phyloP scores from a whole-genome alignment of 2,797 vertebrate species.

The Tenualosa thibaudeaui region DNA sequence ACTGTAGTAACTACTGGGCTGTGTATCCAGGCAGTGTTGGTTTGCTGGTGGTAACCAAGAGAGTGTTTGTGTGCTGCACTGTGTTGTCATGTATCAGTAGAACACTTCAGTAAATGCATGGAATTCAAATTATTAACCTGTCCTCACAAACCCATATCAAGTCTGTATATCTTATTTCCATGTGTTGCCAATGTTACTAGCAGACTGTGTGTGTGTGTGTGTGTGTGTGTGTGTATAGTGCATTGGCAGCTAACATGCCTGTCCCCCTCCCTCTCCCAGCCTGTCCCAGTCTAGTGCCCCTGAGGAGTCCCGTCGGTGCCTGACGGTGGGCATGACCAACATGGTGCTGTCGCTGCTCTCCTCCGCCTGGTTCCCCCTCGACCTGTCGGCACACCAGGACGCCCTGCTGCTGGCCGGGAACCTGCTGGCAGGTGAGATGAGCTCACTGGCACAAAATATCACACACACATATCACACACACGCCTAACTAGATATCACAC shows the following conservation, averaged over 20 bases:
- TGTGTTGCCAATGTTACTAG: too few species aligned
- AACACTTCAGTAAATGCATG: too few species aligned
- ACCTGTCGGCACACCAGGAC: conserved; percentile 94
- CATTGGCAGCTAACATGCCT: neutral
- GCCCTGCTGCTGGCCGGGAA: conserved; percentile 91
- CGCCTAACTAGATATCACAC: neutral
- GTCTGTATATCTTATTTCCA: too few species aligned
- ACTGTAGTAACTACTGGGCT: too few species aligned
- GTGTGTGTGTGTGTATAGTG: too few species aligned
- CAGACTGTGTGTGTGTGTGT: neutral
- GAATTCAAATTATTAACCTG: too few species aligned
- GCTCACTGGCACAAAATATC: neutral
- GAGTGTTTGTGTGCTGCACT: too few species aligned
- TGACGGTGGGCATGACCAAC: conserved; percentile 85
- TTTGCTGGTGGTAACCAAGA: too few species aligned
- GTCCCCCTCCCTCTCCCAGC: conserved; percentile 62
- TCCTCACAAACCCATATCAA: too few species aligned
- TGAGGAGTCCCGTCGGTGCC: conserved; percentile 79
- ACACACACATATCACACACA: neutral
- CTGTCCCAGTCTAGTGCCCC: conserved; percentile 75
- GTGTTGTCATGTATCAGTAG: too few species aligned
- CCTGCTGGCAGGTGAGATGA: conserved; percentile 84
- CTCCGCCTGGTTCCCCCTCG: conserved; percentile 94
- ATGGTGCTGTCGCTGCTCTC: conserved; percentile 91
- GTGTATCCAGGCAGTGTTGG: too few species aligned